These are phyloP conservation scores for Glomeris marginata DNA, from an alignment of 2,888 invertebrate genomes.

Conservation along the genomic window DNA sequence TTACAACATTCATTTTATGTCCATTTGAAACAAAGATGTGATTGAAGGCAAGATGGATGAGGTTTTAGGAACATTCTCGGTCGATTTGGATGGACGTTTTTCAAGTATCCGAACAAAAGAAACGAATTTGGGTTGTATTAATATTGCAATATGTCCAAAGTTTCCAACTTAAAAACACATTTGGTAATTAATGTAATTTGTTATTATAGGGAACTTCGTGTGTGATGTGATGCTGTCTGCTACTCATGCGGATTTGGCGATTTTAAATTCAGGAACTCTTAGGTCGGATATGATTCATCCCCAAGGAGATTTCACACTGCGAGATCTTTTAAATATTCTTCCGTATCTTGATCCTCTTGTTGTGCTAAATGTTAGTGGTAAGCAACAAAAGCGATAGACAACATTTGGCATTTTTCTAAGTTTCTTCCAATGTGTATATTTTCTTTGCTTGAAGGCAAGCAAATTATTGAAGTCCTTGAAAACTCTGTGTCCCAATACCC, in stretches of 20 bases:
- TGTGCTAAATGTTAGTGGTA: slow-evolving; percentile 45
- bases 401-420: slow-evolving; percentile 1
- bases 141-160: slow-evolving; percentile 23
- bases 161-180: background rate
- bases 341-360: slow-evolving; percentile 74
- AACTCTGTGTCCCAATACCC: slow-evolving; percentile 76
- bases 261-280: slow-evolving; percentile 77
- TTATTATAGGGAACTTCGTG: slow-evolving; percentile 38
- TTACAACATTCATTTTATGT: no score
- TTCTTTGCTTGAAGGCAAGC: slow-evolving; percentile 35
- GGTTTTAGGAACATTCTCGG: slow-evolving; percentile 63
- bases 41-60: slow-evolving; percentile 72
- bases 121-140: slow-evolving; percentile 77
- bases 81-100: slow-evolving; percentile 77
- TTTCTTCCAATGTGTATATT: background rate
- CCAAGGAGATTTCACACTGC: slow-evolving; percentile 66
- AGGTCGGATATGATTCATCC: slow-evolving; percentile 60
- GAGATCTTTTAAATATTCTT: slow-evolving; percentile 65
- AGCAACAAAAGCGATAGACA: background rate
- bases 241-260: slow-evolving; percentile 67
- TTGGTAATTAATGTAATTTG: background rate
- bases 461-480: slow-evolving; percentile 55
- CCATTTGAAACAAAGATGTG: slow-evolving; percentile 38
- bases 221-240: slow-evolving; percentile 52
- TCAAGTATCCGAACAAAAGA: slow-evolving; percentile 60